These are phyloP conservation scores for Neoseiulus cucumeris DNA, from an alignment of 1,140 invertebrate species.

Conservation along the genomic window DNA sequence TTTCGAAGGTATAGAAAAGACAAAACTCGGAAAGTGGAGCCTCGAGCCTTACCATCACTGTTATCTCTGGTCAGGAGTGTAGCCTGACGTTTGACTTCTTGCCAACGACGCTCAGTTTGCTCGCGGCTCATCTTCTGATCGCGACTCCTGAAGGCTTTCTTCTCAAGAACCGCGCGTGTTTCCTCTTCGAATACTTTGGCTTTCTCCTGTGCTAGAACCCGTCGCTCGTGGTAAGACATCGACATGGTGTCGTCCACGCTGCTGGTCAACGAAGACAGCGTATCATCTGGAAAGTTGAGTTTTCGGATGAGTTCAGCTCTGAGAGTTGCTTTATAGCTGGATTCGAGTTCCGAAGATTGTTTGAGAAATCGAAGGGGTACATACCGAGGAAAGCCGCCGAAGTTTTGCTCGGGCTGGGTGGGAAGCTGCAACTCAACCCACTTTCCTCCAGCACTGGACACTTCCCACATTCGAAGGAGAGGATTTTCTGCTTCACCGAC, in stretches of 20 bases:
- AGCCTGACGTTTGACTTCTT: constrained; percentile 32
- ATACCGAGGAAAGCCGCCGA: constrained; percentile 16
- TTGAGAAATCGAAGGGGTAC: constrained; percentile 13
- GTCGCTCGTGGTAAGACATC: constrained; percentile 36
- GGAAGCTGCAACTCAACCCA: background rate
- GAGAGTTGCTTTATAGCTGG: background rate
- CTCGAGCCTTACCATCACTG: constrained; percentile 1
- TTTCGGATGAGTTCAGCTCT: background rate
- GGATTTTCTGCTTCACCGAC: background rate
- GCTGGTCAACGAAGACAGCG: background rate
- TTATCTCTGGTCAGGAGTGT: background rate
- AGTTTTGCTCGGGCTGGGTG: constrained; percentile 2
- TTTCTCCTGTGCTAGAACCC: constrained; percentile 39
- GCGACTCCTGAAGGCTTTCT: constrained; percentile 25
- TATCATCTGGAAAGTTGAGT: background rate
- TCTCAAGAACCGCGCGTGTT: constrained; percentile 42
- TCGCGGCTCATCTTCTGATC: constrained; percentile 34
- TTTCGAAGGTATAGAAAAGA: background rate
- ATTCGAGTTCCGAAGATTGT: constrained; percentile 9
- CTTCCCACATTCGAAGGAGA: background rate
- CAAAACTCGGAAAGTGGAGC: background rate
- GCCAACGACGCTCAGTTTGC: constrained; percentile 38
- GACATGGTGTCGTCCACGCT: constrained; percentile 33
- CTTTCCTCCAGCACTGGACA: background rate
- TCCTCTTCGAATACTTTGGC: constrained; percentile 48